Conservation (phyloP, 1,140 invertebrate genomes). For the Drosophila pseudoananassae region DNA sequence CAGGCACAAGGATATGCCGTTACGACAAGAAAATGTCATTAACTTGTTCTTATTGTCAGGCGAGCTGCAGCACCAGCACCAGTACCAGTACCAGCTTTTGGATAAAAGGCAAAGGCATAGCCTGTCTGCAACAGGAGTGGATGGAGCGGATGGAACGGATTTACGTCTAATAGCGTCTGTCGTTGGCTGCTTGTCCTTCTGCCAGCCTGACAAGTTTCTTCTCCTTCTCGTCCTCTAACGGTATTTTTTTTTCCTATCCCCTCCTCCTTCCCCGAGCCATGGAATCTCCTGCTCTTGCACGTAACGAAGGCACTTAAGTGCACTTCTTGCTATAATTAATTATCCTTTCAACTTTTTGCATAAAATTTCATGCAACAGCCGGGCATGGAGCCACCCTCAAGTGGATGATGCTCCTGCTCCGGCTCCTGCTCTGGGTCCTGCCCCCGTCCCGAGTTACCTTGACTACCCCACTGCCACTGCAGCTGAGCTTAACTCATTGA, state of each 20-base stretch:
- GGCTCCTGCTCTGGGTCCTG: too few species aligned
- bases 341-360: constrained; percentile 83
- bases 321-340: constrained; percentile 83
- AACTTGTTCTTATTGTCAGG: constrained; percentile 80
- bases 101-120: constrained; percentile 77
- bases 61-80: constrained; percentile 45
- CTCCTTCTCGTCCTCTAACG: background rate
- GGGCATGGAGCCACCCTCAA: constrained; percentile 35
- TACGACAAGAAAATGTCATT: constrained; percentile 80
- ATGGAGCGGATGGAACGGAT: constrained; percentile 43
- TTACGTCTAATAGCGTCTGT: constrained; percentile 72
- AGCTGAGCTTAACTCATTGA: constrained; percentile 47
- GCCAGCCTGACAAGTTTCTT: constrained; percentile 24
- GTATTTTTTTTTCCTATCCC: background rate
- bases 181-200: constrained; percentile 28
- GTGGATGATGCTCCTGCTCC: constrained; percentile 22
- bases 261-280: constrained; percentile 8
- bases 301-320: constrained; percentile 82
- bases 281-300: constrained; percentile 56
- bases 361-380: constrained; percentile 80
- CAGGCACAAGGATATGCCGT: constrained; percentile 53
- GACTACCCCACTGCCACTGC: constrained; percentile 28
- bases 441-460: constrained; percentile 25
- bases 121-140: constrained; percentile 55
- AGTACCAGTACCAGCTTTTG: constrained; percentile 43